Conservation (phyloP, 1,140 invertebrate genomes). For the Sminthurides bifidus region DNA sequence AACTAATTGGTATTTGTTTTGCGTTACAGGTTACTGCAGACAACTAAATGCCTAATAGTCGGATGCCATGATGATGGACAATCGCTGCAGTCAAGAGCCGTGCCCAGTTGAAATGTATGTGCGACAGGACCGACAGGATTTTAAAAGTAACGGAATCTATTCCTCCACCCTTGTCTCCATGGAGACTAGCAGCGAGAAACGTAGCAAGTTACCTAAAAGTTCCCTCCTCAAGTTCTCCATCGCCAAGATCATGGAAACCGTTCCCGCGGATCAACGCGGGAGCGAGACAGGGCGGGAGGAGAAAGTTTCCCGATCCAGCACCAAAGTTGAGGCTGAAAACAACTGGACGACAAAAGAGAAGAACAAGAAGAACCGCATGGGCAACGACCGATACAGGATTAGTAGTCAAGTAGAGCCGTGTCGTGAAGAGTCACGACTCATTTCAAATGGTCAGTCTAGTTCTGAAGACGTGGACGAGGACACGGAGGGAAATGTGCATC, state of each 20-base stretch:
- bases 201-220: no score
- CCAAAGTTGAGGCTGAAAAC: constrained; percentile 5
- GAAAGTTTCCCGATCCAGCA: constrained; percentile 30
- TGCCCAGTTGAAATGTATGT: no score
- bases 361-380: not conserved
- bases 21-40: no score
- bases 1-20: no score
- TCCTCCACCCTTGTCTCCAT: no score
- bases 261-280: constrained; percentile 47
- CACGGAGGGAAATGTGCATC: not conserved
- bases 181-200: no score
- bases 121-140: no score
- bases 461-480: constrained; percentile 1
- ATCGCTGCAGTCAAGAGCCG: no score
- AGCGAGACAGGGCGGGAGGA: no score
- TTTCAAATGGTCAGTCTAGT: constrained; percentile 2
- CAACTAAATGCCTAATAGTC: no score
- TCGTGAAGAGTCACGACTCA: not conserved
- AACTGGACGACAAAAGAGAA: not conserved
- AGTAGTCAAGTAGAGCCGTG: not conserved
- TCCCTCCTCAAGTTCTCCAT: constrained; percentile 67
- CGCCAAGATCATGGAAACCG: constrained; percentile 71
- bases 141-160: no score
- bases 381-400: not conserved
- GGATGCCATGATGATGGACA: no score